Base-by-base conservation (phyloP, 2,888 invertebrate genomes). In the Xestobium rufovillosum region DNA sequence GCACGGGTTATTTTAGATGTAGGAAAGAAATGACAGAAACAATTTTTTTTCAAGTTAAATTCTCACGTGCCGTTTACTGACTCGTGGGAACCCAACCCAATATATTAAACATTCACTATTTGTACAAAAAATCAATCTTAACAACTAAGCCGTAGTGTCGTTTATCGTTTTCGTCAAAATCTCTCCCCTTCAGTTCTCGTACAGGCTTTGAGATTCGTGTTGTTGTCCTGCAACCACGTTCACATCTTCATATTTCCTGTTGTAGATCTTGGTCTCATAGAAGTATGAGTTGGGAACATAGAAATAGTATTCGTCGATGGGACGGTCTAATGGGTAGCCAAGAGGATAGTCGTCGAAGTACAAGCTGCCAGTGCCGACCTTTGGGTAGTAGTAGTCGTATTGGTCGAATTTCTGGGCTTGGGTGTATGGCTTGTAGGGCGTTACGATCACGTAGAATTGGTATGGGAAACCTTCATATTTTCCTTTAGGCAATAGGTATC, bases 311-410 rank as follows among this genome's bases (percentile, higher is more conserved):
- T 74, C 67, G 28, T 75, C 68, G 52, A 80, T 72, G 13, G 68
- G 66, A 49, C 81, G 77, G 57, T 86, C 83, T 57, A 86, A 73
- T 42, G 86, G 86, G 71, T 76, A 86, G 35, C 81, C 83, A 52
- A 78, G 68, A 29, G 83, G 73, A 59, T 73, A 71, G 46, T 69
- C 71, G 59, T 84, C 83, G 30, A 78, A 10, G 25, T 36, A 39
- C 26, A 40, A 41, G 4, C 36, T 34, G 19, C 49, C 50, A 38
- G 44, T 45, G 15, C 52, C 55, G n/a, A 52, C 50, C 13, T 41
- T 49, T 16, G 52, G 49, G 28, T 48, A 49, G 29, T 39, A 39
- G 35, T 25, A 32, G 26, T 31, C 41, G 23, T 36, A 40, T 31
- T 36, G 35, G 28, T 3, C 23, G 15, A 44, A 26, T 67, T 50